A percentile compares a stretch with the other conserved stretches of the same genome.
These are phyloP conservation scores for Prochilodus magdalenae DNA, from an alignment of 2,113 vertebrate genomes.

Conservation along the genomic window DNA sequence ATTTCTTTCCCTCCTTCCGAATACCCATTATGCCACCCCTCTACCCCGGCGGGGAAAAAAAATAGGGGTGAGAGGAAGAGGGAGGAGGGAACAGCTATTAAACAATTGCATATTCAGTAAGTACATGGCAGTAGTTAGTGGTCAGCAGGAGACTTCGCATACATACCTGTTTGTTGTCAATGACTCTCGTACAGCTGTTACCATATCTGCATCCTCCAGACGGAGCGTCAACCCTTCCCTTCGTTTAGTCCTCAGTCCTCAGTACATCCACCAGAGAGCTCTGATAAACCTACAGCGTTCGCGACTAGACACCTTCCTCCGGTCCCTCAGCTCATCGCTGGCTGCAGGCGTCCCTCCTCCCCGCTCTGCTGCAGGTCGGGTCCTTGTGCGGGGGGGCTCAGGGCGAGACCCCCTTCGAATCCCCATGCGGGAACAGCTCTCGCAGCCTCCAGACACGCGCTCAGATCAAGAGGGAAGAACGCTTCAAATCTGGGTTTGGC, in stretches of 20 bases:
- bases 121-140: background rate
- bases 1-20: constrained; percentile 52
- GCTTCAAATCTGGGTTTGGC: background rate
- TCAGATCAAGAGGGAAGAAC: constrained; percentile 38
- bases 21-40: background rate
- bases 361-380: constrained; percentile 48
- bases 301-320: background rate
- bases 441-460: background rate
- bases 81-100: constrained; percentile 15
- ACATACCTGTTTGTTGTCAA: constrained; percentile 43
- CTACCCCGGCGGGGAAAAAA: background rate
- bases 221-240: background rate
- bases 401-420: constrained; percentile 32
- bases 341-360: background rate
- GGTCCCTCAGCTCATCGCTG: background rate
- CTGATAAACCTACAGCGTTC: background rate
- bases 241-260: background rate
- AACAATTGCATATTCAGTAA: background rate
- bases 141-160: background rate
- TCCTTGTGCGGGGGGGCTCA: constrained; percentile 15
- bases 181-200: background rate
- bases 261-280: constrained; percentile 1
- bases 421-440: background rate
- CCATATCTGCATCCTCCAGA: constrained; percentile 1
- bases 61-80: background rate